A percentile compares a stretch with the other conserved stretches of the same genome.
phyloP scores from a whole-genome alignment of 1,140 invertebrate genomes.

The Trachelipus rathkii region DNA sequence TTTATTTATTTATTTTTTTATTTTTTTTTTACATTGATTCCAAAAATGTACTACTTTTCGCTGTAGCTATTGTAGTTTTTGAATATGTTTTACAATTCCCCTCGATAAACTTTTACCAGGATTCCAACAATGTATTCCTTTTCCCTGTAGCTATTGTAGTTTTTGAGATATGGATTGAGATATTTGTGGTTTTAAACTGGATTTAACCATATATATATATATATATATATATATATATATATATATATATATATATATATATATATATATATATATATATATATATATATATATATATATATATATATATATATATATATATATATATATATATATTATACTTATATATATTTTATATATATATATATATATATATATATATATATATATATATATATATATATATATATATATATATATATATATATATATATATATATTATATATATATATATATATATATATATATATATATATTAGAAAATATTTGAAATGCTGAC shows the following conservation, averaged over 20 bases:
- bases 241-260: slow-evolving; percentile 14
- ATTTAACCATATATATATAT: not conserved
- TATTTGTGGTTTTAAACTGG: too few species aligned
- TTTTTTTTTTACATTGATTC: too few species aligned
- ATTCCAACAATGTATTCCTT: too few species aligned
- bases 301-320: slow-evolving; percentile 15
- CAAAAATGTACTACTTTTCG: too few species aligned
- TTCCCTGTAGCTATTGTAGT: too few species aligned
- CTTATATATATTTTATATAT: not conserved
- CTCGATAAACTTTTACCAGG: too few species aligned
- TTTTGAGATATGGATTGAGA: too few species aligned
- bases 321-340: slow-evolving; percentile 9
- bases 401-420: slow-evolving; percentile 13
- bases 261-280: slow-evolving; percentile 3
- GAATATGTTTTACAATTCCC: too few species aligned
- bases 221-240: slow-evolving; percentile 7
- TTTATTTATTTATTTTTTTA: too few species aligned
- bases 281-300: slow-evolving; percentile 1
- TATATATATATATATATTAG: too few species aligned
- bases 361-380: slow-evolving; percentile 18
- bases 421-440: slow-evolving; percentile 19
- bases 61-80: too few species aligned
- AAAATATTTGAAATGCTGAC: too few species aligned
- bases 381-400: slow-evolving; percentile 17
- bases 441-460: slow-evolving; percentile 13